Evolutionary conservation across 2,888 invertebrate species (phyloP).

Genomic region (Netelia virgata): DNA sequence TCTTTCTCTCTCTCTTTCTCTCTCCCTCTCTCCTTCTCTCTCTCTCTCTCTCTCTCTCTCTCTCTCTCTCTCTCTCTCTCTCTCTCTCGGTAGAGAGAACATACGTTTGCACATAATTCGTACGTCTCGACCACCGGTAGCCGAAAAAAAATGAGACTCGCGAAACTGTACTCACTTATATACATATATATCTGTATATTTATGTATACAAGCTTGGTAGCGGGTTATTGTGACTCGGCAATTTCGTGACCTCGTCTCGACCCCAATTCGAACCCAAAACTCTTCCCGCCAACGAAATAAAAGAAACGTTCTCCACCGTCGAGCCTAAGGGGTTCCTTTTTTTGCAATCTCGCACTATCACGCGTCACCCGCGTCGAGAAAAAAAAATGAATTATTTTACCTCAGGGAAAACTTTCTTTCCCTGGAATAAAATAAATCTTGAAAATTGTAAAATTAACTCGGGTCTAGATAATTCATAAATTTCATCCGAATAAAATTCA

Average conservation of each 20-base stretch:
- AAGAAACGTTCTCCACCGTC: background rate
- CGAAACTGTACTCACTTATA: background rate
- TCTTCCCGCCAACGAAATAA: background rate
- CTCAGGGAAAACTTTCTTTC: background rate
- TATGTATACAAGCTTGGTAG: background rate
- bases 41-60: background rate
- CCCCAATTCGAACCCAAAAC: background rate
- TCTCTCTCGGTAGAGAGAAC: background rate
- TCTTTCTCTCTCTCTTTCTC: background rate
- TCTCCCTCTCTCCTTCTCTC: background rate
- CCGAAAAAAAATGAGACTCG: no score
- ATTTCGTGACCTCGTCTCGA: slow-evolving; percentile 27
- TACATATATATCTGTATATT: background rate
- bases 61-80: background rate
- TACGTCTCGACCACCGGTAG: background rate
- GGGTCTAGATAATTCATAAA: background rate
- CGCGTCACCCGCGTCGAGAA: background rate
- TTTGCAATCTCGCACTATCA: background rate
- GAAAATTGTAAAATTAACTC: background rate
- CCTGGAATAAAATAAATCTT: background rate
- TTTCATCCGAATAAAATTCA: no score
- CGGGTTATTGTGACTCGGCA: slow-evolving; percentile 19
- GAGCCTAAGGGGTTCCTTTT: background rate
- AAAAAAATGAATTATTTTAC: background rate
- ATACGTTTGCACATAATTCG: background rate